Conservation (phyloP, 2,113 vertebrate genomes). For the Suncus etruscus region DNA sequence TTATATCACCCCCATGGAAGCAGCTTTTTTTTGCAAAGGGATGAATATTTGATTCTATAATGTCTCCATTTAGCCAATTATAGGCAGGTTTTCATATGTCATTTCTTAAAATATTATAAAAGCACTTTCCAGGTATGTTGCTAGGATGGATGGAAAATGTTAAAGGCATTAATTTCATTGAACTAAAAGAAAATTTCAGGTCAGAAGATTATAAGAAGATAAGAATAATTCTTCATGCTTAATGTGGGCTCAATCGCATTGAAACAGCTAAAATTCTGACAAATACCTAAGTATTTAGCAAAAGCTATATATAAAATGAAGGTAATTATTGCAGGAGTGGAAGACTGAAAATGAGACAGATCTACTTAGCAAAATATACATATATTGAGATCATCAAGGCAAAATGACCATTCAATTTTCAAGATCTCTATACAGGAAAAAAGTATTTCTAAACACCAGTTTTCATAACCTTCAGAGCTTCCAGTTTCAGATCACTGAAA, state of each 20-base stretch:
- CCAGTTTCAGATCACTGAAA: slow-evolving; percentile 42
- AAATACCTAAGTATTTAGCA: slow-evolving; percentile 52
- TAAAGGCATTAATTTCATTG: slow-evolving; percentile 70
- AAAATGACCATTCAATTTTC: slow-evolving; percentile 15
- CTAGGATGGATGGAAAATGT: slow-evolving; percentile 57
- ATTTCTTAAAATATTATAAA: slow-evolving; percentile 70
- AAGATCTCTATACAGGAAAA: slow-evolving; percentile 31
- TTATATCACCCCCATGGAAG: slow-evolving; percentile 61
- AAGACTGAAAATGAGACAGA: slow-evolving; percentile 52
- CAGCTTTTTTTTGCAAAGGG: slow-evolving; percentile 62
- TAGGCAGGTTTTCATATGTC: slow-evolving; percentile 62
- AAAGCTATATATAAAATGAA: slow-evolving; percentile 61
- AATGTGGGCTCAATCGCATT: neutral
- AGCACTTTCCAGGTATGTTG: slow-evolving; percentile 53
- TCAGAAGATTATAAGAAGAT: slow-evolving; percentile 42
- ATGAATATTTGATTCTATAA: slow-evolving; percentile 69
- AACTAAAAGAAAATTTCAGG: slow-evolving; percentile 64
- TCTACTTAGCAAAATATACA: slow-evolving; percentile 23
- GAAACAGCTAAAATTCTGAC: slow-evolving; percentile 69
- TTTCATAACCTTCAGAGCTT: slow-evolving; percentile 55
- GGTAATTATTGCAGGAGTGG: slow-evolving; percentile 38
- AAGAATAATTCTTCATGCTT: slow-evolving; percentile 52
- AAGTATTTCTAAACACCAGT: slow-evolving; percentile 37
- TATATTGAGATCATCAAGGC: slow-evolving; percentile 1
- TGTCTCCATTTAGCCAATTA: slow-evolving; percentile 77